Conservation (phyloP, 2,797 vertebrate genomes). For the Rhodeus uyekii region DNA sequence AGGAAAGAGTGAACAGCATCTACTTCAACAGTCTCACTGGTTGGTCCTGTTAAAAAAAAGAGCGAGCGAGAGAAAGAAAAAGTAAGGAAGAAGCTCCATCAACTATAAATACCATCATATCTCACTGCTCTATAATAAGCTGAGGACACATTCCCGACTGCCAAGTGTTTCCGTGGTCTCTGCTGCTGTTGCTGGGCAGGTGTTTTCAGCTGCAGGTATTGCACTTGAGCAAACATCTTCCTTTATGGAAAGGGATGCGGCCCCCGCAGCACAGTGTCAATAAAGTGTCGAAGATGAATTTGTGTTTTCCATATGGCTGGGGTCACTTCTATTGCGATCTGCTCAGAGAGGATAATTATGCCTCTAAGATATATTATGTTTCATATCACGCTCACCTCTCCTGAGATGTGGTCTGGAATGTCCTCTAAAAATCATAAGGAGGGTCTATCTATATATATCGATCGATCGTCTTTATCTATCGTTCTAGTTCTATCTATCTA, state of each 20-base stretch:
- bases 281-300: slow-evolving; percentile 59
- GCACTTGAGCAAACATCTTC: slow-evolving; percentile 46
- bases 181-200: slow-evolving; percentile 28
- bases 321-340: slow-evolving; percentile 48
- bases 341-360: slow-evolving; percentile 58
- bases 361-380: slow-evolving; percentile 57
- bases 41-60: slow-evolving; percentile 17
- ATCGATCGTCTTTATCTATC: neutral
- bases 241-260: slow-evolving; percentile 41
- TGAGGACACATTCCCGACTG: slow-evolving; percentile 26
- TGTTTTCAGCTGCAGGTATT: slow-evolving; percentile 55
- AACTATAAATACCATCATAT: slow-evolving; percentile 41
- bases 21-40: slow-evolving; percentile 22
- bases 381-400: slow-evolving; percentile 44
- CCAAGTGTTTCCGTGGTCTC: slow-evolving; percentile 33
- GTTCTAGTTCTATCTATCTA: neutral
- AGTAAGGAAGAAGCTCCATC: slow-evolving; percentile 41
- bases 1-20: slow-evolving; percentile 21
- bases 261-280: slow-evolving; percentile 53
- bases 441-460: neutral
- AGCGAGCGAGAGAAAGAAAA: no score
- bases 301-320: slow-evolving; percentile 54
- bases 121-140: slow-evolving; percentile 40
- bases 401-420: no score
- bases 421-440: no score